phyloP scores from a whole-genome alignment of 2,888 invertebrate species.

The Camponotus fellah region DNA sequence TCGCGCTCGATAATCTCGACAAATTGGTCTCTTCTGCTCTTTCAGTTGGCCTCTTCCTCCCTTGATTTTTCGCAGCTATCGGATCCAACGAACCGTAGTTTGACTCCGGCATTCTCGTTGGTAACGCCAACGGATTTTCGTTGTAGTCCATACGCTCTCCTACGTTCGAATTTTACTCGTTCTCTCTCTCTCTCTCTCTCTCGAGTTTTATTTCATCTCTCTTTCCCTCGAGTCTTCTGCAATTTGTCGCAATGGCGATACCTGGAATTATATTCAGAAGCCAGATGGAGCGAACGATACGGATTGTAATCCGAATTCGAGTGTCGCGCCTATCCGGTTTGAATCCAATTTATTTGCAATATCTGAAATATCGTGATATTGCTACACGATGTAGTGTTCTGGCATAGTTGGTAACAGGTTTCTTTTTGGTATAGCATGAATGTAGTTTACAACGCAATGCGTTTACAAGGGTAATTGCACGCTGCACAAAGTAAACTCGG shows the following conservation, averaged over 20 bases:
- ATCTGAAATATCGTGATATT: constrained; percentile 59
- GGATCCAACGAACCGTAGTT: constrained; percentile 52
- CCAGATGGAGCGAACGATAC: constrained; percentile 70
- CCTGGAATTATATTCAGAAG: constrained; percentile 62
- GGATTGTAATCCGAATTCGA: constrained; percentile 70
- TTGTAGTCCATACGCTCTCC: constrained; percentile 34
- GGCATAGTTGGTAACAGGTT: constrained; percentile 63
- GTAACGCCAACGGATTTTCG: constrained; percentile 44
- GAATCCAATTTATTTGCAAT: constrained; percentile 69
- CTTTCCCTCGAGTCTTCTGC: constrained; percentile 47
- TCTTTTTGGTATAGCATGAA: constrained; percentile 45
- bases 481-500: constrained; percentile 62
- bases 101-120: constrained; percentile 30
- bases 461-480: constrained; percentile 71
- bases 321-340: constrained; percentile 59
- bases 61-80: constrained; percentile 68
- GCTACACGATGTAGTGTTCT: constrained; percentile 50
- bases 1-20: constrained; percentile 56
- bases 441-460: constrained; percentile 58
- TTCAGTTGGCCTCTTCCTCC: constrained; percentile 60
- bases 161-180: constrained; percentile 22
- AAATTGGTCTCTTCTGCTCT: constrained; percentile 72
- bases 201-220: constrained; percentile 23
- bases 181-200: neutral
- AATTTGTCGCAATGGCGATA: constrained; percentile 37